Percentiles rank a stretch among this genome's conserved stretches.
Evolutionary conservation across 2,113 vertebrate species (phyloP).

Genomic region (Erpornis zantholeuca): DNA sequence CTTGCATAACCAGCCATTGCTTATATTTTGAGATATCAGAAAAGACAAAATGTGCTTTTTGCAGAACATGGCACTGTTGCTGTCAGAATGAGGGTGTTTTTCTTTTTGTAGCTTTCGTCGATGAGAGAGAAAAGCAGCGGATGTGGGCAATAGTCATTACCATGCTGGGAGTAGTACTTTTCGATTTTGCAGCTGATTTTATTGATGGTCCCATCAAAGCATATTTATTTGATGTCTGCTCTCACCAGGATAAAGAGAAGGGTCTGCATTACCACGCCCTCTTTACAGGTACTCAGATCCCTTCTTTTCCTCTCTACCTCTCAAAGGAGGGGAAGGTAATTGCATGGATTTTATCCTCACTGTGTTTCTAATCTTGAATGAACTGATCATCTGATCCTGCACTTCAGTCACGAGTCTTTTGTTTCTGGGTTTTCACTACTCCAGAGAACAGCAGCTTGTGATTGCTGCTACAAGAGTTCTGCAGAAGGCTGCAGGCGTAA

Average conservation of each 20-base stretch:
- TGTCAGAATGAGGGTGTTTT: slow-evolving; percentile 37
- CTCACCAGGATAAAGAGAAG: slow-evolving; percentile 89
- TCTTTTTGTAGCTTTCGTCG: slow-evolving; percentile 69
- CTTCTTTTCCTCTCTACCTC: neutral
- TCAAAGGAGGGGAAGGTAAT: neutral
- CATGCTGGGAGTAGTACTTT: slow-evolving; percentile 94
- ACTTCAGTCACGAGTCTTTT: slow-evolving; percentile 52
- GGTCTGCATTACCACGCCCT: slow-evolving; percentile 96
- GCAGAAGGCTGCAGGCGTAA: neutral
- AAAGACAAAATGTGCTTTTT: neutral
- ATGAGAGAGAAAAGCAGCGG: slow-evolving; percentile 54
- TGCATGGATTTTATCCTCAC: neutral
- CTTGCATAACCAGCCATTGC: neutral
- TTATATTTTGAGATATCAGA: neutral
- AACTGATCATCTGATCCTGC: slow-evolving; percentile 58
- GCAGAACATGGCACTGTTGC: neutral
- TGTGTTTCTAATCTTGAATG: slow-evolving; percentile 30
- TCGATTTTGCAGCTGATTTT: slow-evolving; percentile 98
- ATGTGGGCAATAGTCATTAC: slow-evolving; percentile 86
- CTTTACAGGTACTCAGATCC: slow-evolving; percentile 86
- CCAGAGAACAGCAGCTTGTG: slow-evolving; percentile 56
- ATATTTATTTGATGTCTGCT: slow-evolving; percentile 96
- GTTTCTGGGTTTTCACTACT: neutral
- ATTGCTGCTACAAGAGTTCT: neutral
- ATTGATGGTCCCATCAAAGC: slow-evolving; percentile 98